A percentile compares a stretch with the other conserved stretches of the same genome.
Conservation (phyloP, 2,797 vertebrate genomes). For the Arnoldichthys spilopterus region DNA sequence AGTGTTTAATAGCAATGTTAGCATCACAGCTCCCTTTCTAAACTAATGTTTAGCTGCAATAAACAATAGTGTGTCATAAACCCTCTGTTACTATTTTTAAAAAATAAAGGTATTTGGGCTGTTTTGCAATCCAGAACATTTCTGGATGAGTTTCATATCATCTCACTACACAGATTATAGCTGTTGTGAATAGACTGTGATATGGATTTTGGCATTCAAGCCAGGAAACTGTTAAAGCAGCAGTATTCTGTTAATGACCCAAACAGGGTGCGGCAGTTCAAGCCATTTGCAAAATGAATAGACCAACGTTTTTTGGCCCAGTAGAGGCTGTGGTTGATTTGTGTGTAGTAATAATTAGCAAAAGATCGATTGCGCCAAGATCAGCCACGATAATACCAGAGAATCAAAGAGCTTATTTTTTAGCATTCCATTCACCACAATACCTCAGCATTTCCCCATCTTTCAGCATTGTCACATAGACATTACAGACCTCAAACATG, state of each 20-base stretch:
- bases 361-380: slow-evolving; percentile 40
- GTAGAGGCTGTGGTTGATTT: slow-evolving; percentile 38
- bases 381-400: slow-evolving; percentile 19
- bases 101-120: slow-evolving; percentile 32
- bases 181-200: not conserved
- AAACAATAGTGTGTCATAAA: too few relatives aligned
- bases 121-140: slow-evolving; percentile 24
- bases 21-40: too few relatives aligned
- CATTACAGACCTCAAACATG: slow-evolving; percentile 24
- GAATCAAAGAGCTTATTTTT: slow-evolving; percentile 26
- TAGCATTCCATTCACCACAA: not conserved
- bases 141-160: slow-evolving; percentile 2
- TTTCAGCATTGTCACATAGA: too few relatives aligned
- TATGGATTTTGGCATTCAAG: slow-evolving; percentile 33
- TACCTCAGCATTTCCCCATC: not conserved
- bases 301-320: slow-evolving; percentile 36
- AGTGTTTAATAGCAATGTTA: too few relatives aligned
- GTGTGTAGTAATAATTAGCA: slow-evolving; percentile 39
- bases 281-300: slow-evolving; percentile 40
- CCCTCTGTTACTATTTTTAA: not conserved
- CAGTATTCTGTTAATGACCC: slow-evolving; percentile 47
- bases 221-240: slow-evolving; percentile 36
- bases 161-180: slow-evolving; percentile 20
- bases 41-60: too few relatives aligned
- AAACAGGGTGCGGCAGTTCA: slow-evolving; percentile 23